Percentiles rank a stretch among this genome's conserved stretches.
Conservation (phyloP, 2,113 vertebrate genomes). For the Nesoenas mayeri region DNA sequence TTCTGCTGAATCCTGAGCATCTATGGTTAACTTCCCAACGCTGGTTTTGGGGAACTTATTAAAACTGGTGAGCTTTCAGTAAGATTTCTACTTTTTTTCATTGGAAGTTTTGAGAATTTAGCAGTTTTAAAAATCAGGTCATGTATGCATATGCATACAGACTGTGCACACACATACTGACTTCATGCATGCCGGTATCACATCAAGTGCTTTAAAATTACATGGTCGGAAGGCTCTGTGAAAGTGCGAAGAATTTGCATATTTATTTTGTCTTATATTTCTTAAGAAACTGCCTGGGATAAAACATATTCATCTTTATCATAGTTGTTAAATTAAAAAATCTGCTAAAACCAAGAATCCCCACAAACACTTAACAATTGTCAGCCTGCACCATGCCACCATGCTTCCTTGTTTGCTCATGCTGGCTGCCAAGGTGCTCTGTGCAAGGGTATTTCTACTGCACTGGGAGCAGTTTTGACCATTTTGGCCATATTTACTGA, state of each 20-base stretch:
- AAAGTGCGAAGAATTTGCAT: not conserved
- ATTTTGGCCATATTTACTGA: not conserved
- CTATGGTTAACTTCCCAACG: not conserved
- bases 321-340: not conserved
- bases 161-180: not conserved
- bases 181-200: not conserved
- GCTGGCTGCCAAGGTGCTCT: not conserved
- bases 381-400: rapidly evolving
- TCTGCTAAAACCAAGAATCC: not conserved
- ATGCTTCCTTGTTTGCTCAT: not conserved
- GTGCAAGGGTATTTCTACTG: not conserved
- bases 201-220: not conserved
- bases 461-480: not conserved
- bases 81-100: not conserved
- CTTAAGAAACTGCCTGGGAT: not conserved
- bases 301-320: not conserved
- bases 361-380: not conserved
- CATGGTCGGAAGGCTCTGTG: not conserved
- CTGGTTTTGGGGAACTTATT: not conserved
- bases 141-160: rapidly evolving
- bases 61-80: not conserved
- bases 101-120: not conserved
- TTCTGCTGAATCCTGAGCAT: not conserved
- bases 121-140: not conserved
- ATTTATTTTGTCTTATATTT: not conserved